Conservation (phyloP, 2,888 invertebrate genomes). For the Julus scandinavius region DNA sequence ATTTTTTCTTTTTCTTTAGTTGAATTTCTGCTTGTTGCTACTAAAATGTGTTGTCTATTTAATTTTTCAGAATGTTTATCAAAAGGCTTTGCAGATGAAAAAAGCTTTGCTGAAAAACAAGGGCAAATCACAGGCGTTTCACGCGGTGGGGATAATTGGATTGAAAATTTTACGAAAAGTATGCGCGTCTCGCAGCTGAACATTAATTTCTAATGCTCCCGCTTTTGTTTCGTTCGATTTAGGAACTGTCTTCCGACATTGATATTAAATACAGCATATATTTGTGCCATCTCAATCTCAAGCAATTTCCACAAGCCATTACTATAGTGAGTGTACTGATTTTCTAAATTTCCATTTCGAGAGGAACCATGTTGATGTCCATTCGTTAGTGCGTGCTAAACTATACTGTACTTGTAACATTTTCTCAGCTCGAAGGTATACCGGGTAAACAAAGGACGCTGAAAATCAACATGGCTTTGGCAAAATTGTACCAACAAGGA, state of each 20-base stretch:
- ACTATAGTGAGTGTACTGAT: conserved; percentile 64
- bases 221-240: conserved; percentile 55
- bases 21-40: not conserved
- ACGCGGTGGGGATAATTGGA: conserved; percentile 42
- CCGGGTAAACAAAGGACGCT: conserved; percentile 76
- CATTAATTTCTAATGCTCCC: not conserved
- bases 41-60: not conserved
- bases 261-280: conserved; percentile 81
- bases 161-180: not conserved
- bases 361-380: not conserved
- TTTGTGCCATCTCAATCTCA: conserved; percentile 75
- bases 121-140: conserved; percentile 62
- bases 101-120: conserved; percentile 70
- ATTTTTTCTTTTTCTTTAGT: not conserved
- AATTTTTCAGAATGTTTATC: conserved; percentile 69
- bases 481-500: conserved; percentile 76
- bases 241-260: conserved; percentile 66
- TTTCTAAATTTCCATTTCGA: not conserved
- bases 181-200: not conserved
- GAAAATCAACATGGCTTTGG: conserved; percentile 81
- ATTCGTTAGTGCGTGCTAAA: no score
- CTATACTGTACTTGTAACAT: not conserved
- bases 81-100: conserved; percentile 74
- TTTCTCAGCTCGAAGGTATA: conserved; percentile 68
- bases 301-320: conserved; percentile 74